phyloP scores from a whole-genome alignment of 1,140 invertebrate genomes.

The Archivesica marissinica region DNA sequence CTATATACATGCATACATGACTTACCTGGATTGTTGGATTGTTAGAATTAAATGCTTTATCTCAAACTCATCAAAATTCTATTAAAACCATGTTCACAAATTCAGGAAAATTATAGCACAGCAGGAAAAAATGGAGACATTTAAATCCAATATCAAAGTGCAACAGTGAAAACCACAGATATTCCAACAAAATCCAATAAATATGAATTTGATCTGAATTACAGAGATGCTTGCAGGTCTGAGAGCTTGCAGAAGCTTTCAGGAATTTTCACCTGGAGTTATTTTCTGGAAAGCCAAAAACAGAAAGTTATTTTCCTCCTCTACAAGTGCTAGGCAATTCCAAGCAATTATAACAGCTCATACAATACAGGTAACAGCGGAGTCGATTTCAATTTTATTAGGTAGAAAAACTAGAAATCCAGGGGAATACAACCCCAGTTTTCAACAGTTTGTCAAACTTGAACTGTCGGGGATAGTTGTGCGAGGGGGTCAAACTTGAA shows the following conservation, averaged over 20 bases:
- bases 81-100: too few species aligned
- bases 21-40: too few species aligned
- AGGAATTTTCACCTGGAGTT: slow-evolving; percentile 1
- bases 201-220: slow-evolving; percentile 28
- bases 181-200: slow-evolving; percentile 7
- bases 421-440: too few species aligned
- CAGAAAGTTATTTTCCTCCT: slow-evolving; percentile 4
- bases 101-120: too few species aligned
- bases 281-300: slow-evolving; percentile 2
- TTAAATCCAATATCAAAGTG: slow-evolving; percentile 19
- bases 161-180: neutral
- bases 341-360: slow-evolving; percentile 13
- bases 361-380: neutral
- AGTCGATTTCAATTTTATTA: neutral
- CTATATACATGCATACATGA: too few species aligned
- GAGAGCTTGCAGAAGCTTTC: neutral
- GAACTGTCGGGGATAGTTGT: too few species aligned
- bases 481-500: too few species aligned
- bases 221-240: neutral
- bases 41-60: too few species aligned
- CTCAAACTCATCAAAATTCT: too few species aligned
- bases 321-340: slow-evolving; percentile 1
- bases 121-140: too few species aligned
- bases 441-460: too few species aligned
- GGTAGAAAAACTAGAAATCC: slow-evolving; percentile 1